These are phyloP conservation scores for Belonocnema kinseyi DNA, from an alignment of 1,140 invertebrate genomes.

Conservation along the genomic window DNA sequence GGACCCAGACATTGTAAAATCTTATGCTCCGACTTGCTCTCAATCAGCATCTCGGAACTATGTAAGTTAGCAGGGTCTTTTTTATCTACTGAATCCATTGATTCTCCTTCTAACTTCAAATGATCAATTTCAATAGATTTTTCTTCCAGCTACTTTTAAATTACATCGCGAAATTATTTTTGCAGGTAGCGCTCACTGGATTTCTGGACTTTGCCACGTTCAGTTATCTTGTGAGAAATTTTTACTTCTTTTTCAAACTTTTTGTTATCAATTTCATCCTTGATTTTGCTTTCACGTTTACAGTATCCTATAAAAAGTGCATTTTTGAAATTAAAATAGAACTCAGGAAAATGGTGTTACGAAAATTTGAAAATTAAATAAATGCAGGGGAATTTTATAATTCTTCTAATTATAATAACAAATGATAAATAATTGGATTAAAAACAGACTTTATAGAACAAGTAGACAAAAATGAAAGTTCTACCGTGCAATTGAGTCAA, in stretches of 20 bases:
- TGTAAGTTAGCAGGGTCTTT: constrained; percentile 25
- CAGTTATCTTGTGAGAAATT: neutral
- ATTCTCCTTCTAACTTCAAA: constrained; percentile 7
- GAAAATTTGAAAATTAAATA: no score
- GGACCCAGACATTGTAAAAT: neutral
- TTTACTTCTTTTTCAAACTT: neutral
- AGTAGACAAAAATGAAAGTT: no score
- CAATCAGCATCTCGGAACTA: constrained; percentile 5
- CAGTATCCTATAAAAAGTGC: neutral
- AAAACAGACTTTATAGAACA: no score
- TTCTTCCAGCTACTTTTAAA: neutral
- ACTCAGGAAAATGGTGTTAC: neutral
- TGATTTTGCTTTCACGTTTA: neutral
- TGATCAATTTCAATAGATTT: constrained; percentile 34
- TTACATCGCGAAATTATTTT: constrained; percentile 12
- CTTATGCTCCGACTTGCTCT: constrained; percentile 30
- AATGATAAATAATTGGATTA: no score
- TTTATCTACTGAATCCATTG: constrained; percentile 34
- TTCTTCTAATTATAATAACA: no score
- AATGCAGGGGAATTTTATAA: no score
- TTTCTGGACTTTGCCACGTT: neutral
- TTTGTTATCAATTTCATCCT: neutral
- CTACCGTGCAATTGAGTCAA: no score
- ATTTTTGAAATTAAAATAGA: neutral
- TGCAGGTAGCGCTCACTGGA: constrained; percentile 36